Evolutionary conservation across 2,888 invertebrate genomes (phyloP).

Genomic region (Eupithecia centaureata): DNA sequence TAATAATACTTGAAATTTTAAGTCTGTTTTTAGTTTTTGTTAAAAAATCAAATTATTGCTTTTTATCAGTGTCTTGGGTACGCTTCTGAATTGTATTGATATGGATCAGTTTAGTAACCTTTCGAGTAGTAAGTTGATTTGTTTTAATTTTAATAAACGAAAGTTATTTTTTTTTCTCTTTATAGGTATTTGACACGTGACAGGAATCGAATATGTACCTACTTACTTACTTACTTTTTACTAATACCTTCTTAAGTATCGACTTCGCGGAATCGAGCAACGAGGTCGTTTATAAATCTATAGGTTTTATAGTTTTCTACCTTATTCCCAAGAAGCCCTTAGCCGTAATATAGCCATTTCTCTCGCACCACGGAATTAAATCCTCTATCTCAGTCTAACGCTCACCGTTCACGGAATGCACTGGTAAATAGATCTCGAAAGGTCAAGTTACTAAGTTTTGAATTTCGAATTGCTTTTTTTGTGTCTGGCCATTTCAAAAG

Average conservation of each 20-base stretch:
- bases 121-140: too few species aligned
- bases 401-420: slow-evolving; percentile 28
- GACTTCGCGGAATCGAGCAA: background rate
- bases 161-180: too few species aligned
- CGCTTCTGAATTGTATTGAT: too few species aligned
- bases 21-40: too few species aligned
- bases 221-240: too few species aligned
- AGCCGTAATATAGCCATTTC: slow-evolving; percentile 13
- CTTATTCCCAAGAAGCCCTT: slow-evolving; percentile 20
- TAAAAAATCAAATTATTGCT: too few species aligned
- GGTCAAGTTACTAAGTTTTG: slow-evolving; percentile 28
- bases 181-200: too few species aligned
- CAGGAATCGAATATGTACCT: background rate
- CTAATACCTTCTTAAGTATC: background rate
- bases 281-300: background rate
- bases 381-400: slow-evolving; percentile 15
- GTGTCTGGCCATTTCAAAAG: background rate
- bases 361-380: background rate
- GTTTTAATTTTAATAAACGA: too few species aligned
- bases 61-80: too few species aligned
- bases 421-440: slow-evolving; percentile 14
- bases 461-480: slow-evolving; percentile 8
- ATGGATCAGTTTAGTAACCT: too few species aligned
- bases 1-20: too few species aligned
- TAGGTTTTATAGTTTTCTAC: slow-evolving; percentile 8